phyloP scores from a whole-genome alignment of 2,888 invertebrate species.

The Liposcelis brunnea region DNA sequence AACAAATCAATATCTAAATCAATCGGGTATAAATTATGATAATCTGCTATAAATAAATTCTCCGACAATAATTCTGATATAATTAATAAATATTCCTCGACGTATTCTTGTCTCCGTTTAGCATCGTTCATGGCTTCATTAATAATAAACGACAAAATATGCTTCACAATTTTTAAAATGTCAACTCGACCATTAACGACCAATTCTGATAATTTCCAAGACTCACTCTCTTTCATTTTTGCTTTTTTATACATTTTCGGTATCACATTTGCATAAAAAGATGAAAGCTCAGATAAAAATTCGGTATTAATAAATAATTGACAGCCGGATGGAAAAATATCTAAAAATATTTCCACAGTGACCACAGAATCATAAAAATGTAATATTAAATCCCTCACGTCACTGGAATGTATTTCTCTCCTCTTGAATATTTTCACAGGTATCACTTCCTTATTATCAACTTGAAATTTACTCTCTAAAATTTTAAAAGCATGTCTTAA shows the following conservation, averaged over 20 bases:
- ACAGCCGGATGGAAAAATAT: background rate
- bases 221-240: background rate
- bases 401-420: background rate
- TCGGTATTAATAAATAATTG: background rate
- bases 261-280: conserved; percentile 57
- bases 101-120: conserved; percentile 20
- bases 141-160: conserved; percentile 14
- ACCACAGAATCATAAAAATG: background rate
- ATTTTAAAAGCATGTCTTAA: conserved; percentile 30
- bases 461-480: background rate
- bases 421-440: no score
- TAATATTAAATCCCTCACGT: background rate
- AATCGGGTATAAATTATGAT: conserved; percentile 45
- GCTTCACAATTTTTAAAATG: conserved; percentile 2
- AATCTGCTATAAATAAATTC: conserved; percentile 46
- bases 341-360: background rate
- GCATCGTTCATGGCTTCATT: conserved; percentile 17
- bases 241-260: conserved; percentile 44
- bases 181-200: background rate
- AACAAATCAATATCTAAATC: conserved; percentile 47
- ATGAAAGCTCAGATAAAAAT: conserved; percentile 42
- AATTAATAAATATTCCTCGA: conserved; percentile 28
- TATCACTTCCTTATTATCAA: background rate
- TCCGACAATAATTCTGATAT: conserved; percentile 34
- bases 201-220: background rate